Evolutionary conservation across 2,888 invertebrate species (phyloP).

Genomic region (Vesta saturnalis): DNA sequence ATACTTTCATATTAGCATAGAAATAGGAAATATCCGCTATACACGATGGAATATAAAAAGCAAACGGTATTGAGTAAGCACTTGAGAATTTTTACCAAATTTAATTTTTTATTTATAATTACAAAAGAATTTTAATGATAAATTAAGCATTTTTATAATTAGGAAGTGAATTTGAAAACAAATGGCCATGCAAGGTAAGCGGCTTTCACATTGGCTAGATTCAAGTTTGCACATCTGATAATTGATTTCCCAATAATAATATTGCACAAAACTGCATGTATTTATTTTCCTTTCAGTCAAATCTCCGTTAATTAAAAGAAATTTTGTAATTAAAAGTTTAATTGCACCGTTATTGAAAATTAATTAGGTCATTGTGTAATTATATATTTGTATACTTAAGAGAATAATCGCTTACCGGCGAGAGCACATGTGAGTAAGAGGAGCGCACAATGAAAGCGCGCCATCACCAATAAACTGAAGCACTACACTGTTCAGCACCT

Average conservation of each 20-base stretch:
- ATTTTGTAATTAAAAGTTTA: not conserved
- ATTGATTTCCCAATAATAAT: constrained; percentile 9
- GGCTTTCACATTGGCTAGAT: constrained; percentile 52
- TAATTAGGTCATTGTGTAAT: constrained; percentile 26
- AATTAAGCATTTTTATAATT: constrained; percentile 6
- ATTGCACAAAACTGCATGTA: not conserved
- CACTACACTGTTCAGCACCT: constrained; percentile 59
- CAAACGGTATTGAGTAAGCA: too few species aligned
- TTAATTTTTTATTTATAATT: not conserved
- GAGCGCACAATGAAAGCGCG: constrained; percentile 58
- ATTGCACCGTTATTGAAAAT: not conserved
- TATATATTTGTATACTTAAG: constrained; percentile 14
- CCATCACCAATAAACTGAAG: constrained; percentile 58
- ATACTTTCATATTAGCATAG: not conserved
- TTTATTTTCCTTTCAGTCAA: not conserved
- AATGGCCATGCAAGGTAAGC: constrained; percentile 50
- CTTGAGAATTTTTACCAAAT: not conserved
- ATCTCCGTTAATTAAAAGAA: not conserved
- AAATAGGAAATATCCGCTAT: too few species aligned
- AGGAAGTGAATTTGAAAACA: constrained; percentile 38
- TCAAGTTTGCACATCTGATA: not conserved
- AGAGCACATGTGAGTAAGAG: constrained; percentile 53
- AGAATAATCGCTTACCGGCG: constrained; percentile 56
- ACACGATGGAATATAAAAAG: too few species aligned
- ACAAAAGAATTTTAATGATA: constrained; percentile 2